Base-by-base conservation (phyloP, 23 tunicate species). In the Aplidium turbinatum region DNA sequence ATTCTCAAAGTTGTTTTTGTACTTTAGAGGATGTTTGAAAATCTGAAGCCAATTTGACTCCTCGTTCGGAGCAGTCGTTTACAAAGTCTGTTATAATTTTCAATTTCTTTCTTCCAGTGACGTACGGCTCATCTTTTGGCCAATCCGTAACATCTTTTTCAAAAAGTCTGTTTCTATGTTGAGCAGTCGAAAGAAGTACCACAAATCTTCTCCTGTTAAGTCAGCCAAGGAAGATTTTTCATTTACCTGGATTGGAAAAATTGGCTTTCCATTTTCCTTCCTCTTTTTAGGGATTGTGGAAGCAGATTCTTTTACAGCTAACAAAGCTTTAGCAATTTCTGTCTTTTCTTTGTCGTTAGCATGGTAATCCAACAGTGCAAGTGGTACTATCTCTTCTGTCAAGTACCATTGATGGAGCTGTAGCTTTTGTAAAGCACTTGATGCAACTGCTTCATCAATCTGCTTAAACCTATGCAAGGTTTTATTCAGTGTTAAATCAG, bases 221-320 rank as follows among this genome's bases (percentile, higher is more conserved):
- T 54, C 60, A 18, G 22, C 60, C 60, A 54, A 54, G 6, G 22
- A 54, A 54, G 22, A n/a, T 18, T 54, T 11, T 54, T 54, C 22
- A 11, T 54, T n/a, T 4, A 54, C 22, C 22, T 6, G 21, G 24
- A 11, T 6, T 54, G 60, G 60, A 54, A 54, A 54, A 54, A n/a
- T 54, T 54, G 60, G 60, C 60, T 54, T 54, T 11, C 60, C 60
- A 54, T 54, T 54, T n/a, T 54, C 60, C 60, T 54, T 54, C 22
- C 22, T n/a, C 22, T 54, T 13, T 54, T 54, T 54, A 18, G 60
- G 22, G 21, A 54, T 18, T 5, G 22, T 5, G 21, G n/a, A 22
- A n/a, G 22, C 60, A 13, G 22, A 54, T 54, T n/a, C 60, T n/a
- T 54, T n/a, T 54, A 54, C 60, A 18, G 19, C 21, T 25, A 54